Evolutionary conservation across 2,888 invertebrate species (phyloP).

Genomic region (Mythimna ferrago): DNA sequence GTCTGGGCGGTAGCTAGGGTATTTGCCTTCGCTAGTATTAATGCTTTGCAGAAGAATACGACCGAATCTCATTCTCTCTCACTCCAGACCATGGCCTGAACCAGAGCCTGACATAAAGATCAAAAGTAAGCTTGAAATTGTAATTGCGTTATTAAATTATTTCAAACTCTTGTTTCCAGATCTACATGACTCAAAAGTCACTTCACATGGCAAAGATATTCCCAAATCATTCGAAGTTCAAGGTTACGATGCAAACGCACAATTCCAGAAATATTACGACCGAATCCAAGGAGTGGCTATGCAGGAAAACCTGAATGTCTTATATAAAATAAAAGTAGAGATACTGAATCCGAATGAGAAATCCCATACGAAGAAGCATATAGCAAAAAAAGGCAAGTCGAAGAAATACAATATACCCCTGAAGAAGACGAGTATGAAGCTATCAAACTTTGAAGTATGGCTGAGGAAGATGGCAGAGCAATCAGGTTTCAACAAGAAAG

Average conservation of each 20-base stretch:
- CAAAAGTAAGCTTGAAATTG: too few species aligned
- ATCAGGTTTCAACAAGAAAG: conserved; percentile 53
- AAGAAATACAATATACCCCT: conserved; percentile 85
- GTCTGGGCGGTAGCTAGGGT: too few species aligned
- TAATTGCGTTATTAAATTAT: too few species aligned
- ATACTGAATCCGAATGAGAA: conserved; percentile 60
- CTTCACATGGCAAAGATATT: conserved; percentile 72
- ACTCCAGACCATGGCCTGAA: too few species aligned
- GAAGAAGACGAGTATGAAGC: conserved; percentile 84
- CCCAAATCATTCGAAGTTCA: conserved; percentile 78
- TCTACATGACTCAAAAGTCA: conserved; percentile 63
- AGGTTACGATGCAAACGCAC: conserved; percentile 69
- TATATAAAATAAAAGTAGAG: conserved; percentile 81
- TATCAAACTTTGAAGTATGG: conserved; percentile 82
- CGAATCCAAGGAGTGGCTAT: conserved; percentile 76
- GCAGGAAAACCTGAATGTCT: conserved; percentile 74
- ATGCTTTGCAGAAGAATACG: too few species aligned
- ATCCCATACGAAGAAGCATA: conserved; percentile 60
- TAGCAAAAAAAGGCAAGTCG: conserved; percentile 68
- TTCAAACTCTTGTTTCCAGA: conserved; percentile 58
- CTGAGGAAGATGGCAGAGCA: conserved; percentile 79
- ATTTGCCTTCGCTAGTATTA: too few species aligned
- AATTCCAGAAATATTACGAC: conserved; percentile 76
- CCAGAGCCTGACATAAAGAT: too few species aligned
- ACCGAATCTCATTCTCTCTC: too few species aligned